Conservation (phyloP, 1,140 invertebrate species). For the Dolichoris vasculosae region DNA sequence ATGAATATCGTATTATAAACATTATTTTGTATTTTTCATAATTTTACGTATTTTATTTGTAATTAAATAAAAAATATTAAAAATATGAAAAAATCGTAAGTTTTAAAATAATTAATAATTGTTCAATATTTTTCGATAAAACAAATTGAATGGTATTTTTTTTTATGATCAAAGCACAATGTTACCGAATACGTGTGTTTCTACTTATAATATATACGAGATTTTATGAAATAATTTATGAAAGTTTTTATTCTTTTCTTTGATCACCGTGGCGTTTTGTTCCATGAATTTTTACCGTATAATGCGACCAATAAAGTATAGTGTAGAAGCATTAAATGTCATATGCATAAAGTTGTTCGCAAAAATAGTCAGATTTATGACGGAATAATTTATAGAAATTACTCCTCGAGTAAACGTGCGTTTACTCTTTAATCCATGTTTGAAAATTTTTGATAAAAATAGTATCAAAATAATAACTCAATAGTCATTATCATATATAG, state of each 20-base stretch:
- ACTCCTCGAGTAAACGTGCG: not conserved
- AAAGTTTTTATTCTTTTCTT: not conserved
- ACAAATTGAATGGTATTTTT: not conserved
- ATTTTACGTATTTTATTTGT: no score
- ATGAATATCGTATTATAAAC: no score
- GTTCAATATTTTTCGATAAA: not conserved
- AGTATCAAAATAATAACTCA: no score
- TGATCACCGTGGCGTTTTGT: not conserved
- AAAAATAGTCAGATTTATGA: conserved; percentile 9
- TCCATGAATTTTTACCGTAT: not conserved
- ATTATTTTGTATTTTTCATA: no score
- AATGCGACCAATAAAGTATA: not conserved
- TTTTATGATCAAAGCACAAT: not conserved
- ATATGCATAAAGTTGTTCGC: not conserved
- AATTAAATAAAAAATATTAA: no score
- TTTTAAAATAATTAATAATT: not conserved
- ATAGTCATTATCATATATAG: no score
- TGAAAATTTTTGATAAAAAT: not conserved
- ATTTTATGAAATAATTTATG: not conserved
- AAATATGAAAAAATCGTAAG: no score
- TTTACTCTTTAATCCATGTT: not conserved
- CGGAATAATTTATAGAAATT: not conserved
- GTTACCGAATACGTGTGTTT: not conserved
- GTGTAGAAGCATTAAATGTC: not conserved
- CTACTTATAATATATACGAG: not conserved